Base-by-base conservation (phyloP, 1,140 invertebrate genomes). In the Telenomus remus region DNA sequence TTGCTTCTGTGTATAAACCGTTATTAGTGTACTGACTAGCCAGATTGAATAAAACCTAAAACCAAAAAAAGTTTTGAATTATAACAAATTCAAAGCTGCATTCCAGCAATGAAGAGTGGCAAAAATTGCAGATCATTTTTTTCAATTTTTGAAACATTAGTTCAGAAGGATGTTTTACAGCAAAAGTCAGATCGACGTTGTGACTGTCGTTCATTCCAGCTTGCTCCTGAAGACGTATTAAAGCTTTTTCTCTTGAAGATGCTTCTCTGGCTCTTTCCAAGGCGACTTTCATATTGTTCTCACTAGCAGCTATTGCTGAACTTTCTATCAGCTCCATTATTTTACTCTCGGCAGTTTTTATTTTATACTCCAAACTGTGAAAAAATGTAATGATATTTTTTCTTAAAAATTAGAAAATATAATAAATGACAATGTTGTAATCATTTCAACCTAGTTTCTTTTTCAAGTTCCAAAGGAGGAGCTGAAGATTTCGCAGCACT, bases 191-290 rank as follows among this genome's bases (percentile, higher is more conserved):
- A 82, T 98, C 97, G 72, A 97, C 91, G 86, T 98, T 98, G 78
- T 97, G 95, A 63, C 91, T 92, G 59, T 98, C 95, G 48, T 92
- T 94, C 55, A 96, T 89, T 44, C 94, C 93, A 69, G 95, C 91
- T 85, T 98, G 96, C 86, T 98, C 96, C 79, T 97, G 94, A 81
- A 97, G 91, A 72, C 94, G 89, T 59, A 97, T 95, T n/a, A 99
- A 85, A 69, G 93, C 93, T 68, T 93, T 89, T 86, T 99, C 98
- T 84, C 98, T 94, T 7, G 95, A 92, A 0, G 95, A 97, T 11
- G 97, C 97, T 88, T 99, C 97, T 87, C 98, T 98, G 0, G 97
- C 98, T 86, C 97, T 95, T 53, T 97, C 94, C 33, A 99, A 86
- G 0, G 97, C 93, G 79, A 91, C 80, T 79, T 91, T 91, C 39